Evolutionary conservation across 2,888 invertebrate genomes (phyloP), one percentile per base, ranked within the genome.

Genomic region (Aleiodes leptofemur): DNA sequence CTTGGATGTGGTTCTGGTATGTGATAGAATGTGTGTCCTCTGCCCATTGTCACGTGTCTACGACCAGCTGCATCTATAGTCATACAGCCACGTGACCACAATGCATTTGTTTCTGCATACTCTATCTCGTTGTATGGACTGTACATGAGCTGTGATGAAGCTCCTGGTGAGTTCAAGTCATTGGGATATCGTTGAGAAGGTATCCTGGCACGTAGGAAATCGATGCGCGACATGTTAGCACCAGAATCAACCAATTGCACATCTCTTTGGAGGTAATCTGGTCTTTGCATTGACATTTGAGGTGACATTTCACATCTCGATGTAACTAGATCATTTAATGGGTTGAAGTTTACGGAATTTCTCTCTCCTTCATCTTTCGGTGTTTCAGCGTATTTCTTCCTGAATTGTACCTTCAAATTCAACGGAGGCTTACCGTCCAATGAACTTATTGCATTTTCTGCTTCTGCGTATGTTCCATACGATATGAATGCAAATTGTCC

Each of bases 41-140:
- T 84, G n/a, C 89, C 89, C 77, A 82, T 73, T 3, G 83, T 79
- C n/a, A 89, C 84, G 13, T 82, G 85, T 74, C 86, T 82, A 43
- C 81, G 85, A 9, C 88, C 88, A 78, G 85, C 83, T 38, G 68
- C 74, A 0, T 84, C 82, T 14, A 86, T 56, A n/a, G 76, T 79
- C 13, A 83, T n/a, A 4, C 77, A 76, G 6, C 86, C 87, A 70
- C 88, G 87, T 29, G 85, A 83, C 86, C 87, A 89, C 78, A 89
- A 81, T 16, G 82, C 72, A 76, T 86, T 86, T 9, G 85, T 83
- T 8, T 81, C 81, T 2, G 76, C 56, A 72, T 77, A 84, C 43
- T 48, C 82, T 82, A 3, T 78, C 43, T 72, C 66, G 53, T 86
- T 85, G 59, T 85, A 86, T 3, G 85, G 80, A 79, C 86, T 83